A percentile compares a stretch with the other conserved stretches of the same genome.
These are phyloP conservation scores for Ramphastos sulfuratus DNA, from an alignment of 2,113 vertebrate genomes.

Conservation along the genomic window DNA sequence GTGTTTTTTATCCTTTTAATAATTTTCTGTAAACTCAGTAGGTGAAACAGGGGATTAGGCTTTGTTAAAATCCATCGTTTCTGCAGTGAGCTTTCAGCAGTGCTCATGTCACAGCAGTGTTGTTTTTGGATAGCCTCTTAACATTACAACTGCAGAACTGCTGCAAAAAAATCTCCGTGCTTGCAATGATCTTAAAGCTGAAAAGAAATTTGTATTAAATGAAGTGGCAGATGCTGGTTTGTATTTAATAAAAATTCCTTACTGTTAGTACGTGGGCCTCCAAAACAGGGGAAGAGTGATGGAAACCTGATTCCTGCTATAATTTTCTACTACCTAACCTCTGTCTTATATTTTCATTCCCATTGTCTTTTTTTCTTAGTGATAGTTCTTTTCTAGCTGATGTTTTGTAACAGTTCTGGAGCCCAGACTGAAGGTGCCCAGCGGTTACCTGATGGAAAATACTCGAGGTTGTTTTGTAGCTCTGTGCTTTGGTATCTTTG, in stretches of 20 bases:
- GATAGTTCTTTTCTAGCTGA: not conserved
- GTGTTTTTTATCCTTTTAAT: conserved; percentile 44
- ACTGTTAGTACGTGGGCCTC: not conserved
- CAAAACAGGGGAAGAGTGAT: not conserved
- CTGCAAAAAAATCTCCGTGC: not conserved
- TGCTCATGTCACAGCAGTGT: not conserved
- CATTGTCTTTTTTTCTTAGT: not conserved
- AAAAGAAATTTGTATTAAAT: not conserved
- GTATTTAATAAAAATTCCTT: not conserved
- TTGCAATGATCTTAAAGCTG: not conserved
- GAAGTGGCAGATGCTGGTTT: not conserved
- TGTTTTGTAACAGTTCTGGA: not conserved
- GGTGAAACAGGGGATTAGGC: conserved; percentile 26
- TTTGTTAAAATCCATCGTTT: not conserved
- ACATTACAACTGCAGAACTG: not conserved
- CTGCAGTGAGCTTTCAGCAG: not conserved
- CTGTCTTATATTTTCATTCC: not conserved
- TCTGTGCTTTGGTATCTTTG: not conserved
- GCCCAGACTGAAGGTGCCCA: not conserved
- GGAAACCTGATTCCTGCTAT: not conserved
- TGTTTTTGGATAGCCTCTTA: not conserved
- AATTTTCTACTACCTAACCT: not conserved
- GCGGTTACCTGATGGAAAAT: not conserved
- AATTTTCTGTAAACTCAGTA: conserved; percentile 48
- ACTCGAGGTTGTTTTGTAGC: not conserved